Conservation (phyloP, 2,888 invertebrate species). For the Epiblema foenella region DNA sequence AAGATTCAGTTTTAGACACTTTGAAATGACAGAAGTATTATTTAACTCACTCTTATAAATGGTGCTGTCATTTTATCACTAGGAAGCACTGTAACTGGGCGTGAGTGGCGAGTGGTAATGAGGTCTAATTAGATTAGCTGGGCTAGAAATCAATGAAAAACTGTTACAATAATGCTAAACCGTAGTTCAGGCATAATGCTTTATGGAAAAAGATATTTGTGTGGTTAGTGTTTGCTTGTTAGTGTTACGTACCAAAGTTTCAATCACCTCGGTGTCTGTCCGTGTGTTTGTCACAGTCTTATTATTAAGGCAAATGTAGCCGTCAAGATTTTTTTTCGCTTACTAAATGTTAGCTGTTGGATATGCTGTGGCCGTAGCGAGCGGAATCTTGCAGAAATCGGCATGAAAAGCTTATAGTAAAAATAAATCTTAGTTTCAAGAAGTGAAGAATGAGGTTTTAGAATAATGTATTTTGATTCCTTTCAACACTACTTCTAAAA, state of each 20-base stretch:
- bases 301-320: too few species aligned
- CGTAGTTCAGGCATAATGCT: not conserved
- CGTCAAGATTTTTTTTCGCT: too few species aligned
- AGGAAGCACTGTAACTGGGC: not conserved
- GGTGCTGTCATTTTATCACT: slow-evolving; percentile 48
- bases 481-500: too few species aligned
- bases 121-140: slow-evolving; percentile 37
- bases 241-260: not conserved
- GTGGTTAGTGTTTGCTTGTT: not conserved
- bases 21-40: too few species aligned
- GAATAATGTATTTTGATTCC: too few species aligned
- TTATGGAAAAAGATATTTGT: not conserved
- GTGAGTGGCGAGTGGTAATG: slow-evolving; percentile 18
- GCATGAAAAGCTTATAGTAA: too few species aligned
- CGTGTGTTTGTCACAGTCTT: not conserved
- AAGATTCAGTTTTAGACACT: too few species aligned
- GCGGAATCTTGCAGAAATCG: too few species aligned
- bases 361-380: too few species aligned
- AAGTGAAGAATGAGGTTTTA: too few species aligned
- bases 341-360: too few species aligned
- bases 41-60: slow-evolving; percentile 47
- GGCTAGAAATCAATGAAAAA: slow-evolving; percentile 33
- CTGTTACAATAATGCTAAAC: not conserved
- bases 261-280: not conserved
- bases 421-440: too few species aligned